phyloP scores from a whole-genome alignment of 2,113 vertebrate species.

The Emydocephalus ijimae region DNA sequence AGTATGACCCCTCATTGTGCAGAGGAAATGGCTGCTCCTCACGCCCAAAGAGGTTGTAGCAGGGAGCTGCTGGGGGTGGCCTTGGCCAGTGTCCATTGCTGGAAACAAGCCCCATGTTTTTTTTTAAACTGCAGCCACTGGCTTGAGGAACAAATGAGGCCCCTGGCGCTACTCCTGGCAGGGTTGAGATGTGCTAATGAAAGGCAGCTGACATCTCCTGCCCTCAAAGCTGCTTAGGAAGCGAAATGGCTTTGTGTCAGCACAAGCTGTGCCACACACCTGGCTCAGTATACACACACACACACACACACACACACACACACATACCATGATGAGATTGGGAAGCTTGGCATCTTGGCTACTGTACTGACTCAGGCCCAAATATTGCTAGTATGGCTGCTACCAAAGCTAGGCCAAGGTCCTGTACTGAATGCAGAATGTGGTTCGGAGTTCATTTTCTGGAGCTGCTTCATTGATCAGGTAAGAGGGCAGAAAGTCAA shows the following conservation, averaged over 20 bases:
- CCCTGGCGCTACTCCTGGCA: background rate
- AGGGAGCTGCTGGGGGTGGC: background rate
- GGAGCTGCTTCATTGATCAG: background rate
- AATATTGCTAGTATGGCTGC: background rate
- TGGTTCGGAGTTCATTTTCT: background rate
- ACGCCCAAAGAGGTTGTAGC: background rate
- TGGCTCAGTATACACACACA: background rate
- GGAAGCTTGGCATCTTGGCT: background rate
- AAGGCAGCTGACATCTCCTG: background rate
- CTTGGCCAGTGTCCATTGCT: background rate
- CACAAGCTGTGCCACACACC: background rate
- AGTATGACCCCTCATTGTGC: background rate
- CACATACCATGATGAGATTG: too few species aligned
- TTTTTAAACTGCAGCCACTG: background rate
- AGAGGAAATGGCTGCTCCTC: background rate
- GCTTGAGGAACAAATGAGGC: background rate
- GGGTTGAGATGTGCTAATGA: background rate
- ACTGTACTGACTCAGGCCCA: background rate
- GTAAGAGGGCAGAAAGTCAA: background rate
- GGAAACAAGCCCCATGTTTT: background rate
- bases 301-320: background rate
- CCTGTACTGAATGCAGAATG: background rate
- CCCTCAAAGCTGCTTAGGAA: background rate
- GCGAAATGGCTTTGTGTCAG: background rate
- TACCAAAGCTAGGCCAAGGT: background rate